These are phyloP conservation scores for Catamblyrhynchus diadema DNA, from an alignment of 2,797 vertebrate species.

Conservation along the genomic window DNA sequence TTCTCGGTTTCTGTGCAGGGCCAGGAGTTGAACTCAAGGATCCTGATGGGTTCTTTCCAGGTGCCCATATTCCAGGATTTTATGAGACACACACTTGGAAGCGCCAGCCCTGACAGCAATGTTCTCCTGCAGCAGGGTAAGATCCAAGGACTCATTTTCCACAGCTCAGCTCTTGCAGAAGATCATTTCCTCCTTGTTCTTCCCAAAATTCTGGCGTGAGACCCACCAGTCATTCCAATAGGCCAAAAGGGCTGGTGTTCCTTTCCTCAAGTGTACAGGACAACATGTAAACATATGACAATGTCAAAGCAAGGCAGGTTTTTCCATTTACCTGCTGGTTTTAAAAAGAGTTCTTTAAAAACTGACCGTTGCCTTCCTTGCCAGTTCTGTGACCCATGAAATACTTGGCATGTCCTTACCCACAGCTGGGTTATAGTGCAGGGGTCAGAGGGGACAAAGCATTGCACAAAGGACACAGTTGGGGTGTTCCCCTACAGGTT, in stretches of 20 bases:
- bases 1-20: not conserved
- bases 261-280: slow-evolving; percentile 68
- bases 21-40: not conserved
- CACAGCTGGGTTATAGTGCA: slow-evolving; percentile 28
- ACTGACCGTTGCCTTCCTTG: slow-evolving; percentile 44
- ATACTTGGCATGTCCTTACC: slow-evolving; percentile 35
- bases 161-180: not conserved
- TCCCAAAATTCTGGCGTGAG: not conserved
- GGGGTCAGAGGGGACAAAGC: slow-evolving; percentile 38
- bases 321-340: slow-evolving; percentile 36
- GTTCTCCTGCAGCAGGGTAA: not conserved
- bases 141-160: not conserved
- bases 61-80: not conserved
- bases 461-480: slow-evolving; percentile 16
- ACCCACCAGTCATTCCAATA: not conserved
- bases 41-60: not conserved
- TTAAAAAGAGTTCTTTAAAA: slow-evolving; percentile 57
- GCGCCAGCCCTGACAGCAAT: fast-evolving
- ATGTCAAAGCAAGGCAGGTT: slow-evolving; percentile 52
- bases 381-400: not conserved
- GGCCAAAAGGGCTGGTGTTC: slow-evolving; percentile 21
- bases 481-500: not conserved
- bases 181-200: not conserved
- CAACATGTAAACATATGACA: slow-evolving; percentile 72
- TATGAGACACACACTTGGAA: not conserved